phyloP scores from a whole-genome alignment of 2,797 vertebrate species.

The Clamator glandarius region DNA sequence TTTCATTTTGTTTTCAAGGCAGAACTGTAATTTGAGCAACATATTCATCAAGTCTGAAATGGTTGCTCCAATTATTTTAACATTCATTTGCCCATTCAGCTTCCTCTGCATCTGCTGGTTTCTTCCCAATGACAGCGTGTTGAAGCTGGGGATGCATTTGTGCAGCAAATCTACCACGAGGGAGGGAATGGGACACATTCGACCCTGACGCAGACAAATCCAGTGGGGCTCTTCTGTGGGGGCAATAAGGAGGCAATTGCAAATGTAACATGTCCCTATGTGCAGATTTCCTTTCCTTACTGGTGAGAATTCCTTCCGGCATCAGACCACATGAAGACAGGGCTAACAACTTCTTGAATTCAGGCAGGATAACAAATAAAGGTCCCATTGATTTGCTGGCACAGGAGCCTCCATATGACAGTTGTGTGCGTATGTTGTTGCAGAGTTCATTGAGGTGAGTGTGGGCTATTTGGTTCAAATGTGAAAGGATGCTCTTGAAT shows the following conservation, averaged over 20 bases:
- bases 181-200: background rate
- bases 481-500: constrained; percentile 63
- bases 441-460: background rate
- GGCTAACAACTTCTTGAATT: background rate
- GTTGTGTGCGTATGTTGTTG: background rate
- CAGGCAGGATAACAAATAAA: background rate
- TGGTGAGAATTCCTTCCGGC: background rate
- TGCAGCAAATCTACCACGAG: background rate
- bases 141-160: background rate
- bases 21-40: constrained; percentile 69
- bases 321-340: background rate
- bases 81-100: constrained; percentile 68
- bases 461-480: constrained; percentile 37
- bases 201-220: fast-evolving
- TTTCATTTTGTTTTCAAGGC: constrained; percentile 64
- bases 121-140: background rate
- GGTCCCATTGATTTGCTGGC: background rate
- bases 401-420: background rate
- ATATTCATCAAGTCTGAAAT: constrained; percentile 69
- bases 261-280: background rate
- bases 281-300: background rate
- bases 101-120: constrained; percentile 69
- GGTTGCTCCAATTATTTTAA: constrained; percentile 69
- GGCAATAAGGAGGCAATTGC: background rate
- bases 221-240: fast-evolving